A percentile compares a stretch with the other conserved stretches of the same genome.
Evolutionary conservation across 2,113 vertebrate genomes (phyloP).

Genomic region (Gadus chalcogrammus): DNA sequence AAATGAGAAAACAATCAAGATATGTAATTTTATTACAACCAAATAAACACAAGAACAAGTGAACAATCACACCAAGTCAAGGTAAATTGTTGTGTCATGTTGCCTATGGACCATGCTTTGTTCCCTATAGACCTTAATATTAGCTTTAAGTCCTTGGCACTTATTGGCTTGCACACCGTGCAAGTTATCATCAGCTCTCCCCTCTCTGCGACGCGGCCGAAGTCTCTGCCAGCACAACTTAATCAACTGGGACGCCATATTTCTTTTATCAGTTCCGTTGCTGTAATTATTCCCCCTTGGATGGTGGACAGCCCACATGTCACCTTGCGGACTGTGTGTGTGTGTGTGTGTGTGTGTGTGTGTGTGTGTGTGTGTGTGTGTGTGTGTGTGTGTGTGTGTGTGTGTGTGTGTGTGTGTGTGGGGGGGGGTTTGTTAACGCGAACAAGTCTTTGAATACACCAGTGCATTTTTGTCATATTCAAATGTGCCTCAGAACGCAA

Average conservation of each 20-base stretch:
- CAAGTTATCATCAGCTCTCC: conserved; percentile 60
- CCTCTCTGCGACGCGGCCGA: conserved; percentile 44
- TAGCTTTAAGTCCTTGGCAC: conserved; percentile 35
- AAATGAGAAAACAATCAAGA: conserved; percentile 26
- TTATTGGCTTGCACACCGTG: conserved; percentile 39
- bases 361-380: conserved; percentile 26
- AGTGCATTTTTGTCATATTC: conserved; percentile 26
- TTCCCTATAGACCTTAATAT: conserved; percentile 29
- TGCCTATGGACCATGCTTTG: not conserved
- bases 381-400: conserved; percentile 12
- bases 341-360: conserved; percentile 8
- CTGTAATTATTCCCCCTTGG: conserved; percentile 66
- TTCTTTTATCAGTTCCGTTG: conserved; percentile 60
- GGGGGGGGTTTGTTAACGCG: not conserved
- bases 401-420: conserved; percentile 16
- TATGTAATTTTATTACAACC: conserved; percentile 12
- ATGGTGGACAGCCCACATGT: conserved; percentile 49
- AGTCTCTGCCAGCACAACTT: conserved; percentile 56
- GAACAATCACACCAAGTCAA: conserved; percentile 6
- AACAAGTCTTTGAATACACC: conserved; percentile 13
- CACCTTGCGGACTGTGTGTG: conserved; percentile 50
- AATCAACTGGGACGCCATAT: conserved; percentile 63
- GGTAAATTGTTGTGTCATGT: not conserved
- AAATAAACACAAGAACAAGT: conserved; percentile 16
- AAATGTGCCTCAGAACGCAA: conserved; percentile 30